Base-by-base conservation (phyloP, 2,888 invertebrate species). In the Acronicta aceris region DNA sequence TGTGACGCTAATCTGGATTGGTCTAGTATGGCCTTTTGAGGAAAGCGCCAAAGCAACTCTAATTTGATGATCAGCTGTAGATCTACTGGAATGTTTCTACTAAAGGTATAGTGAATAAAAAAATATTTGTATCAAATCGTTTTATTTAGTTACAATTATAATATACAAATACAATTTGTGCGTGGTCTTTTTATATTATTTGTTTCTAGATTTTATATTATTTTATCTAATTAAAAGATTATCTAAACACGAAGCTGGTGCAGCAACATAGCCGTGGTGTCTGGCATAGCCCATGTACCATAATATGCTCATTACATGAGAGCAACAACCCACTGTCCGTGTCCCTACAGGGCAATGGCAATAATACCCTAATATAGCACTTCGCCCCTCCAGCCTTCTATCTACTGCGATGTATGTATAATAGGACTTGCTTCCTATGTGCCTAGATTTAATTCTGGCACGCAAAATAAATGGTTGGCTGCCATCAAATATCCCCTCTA, bases 361-460 rank as follows among this genome's bases (percentile, higher is more conserved):
- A 38, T 38, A 38, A 38, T 38, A 38, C 12, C 38, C 38, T 38
- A 38, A 45, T 45, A 12, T 52, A 40, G 30, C 13, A 38, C 13
- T 38, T 38, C 38, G 38, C 38, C 38, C 38, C 38, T 38, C 38
- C 38, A 38, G 38, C 3, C n/a, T 42, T 17, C 17, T 42, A 17
- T 42, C 42, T 42, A 42, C 42, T 42, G 17, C 42, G 10, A 42
- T 17, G 15, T 17, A 17, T 42, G 42, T 42, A 17, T 21, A 42
- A 17, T 42, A 42, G 42, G 42, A 42, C 5, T 10, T 42, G 17
- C 42, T 42, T 17, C 42, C 17, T 17, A 42, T 10, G 17, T 17
- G 17, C 42, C 42, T 42, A 17, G 42, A 42, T 17, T 42, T 42
- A 17, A 42, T 42, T 42, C 42, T 42, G 9, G 42, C 42, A 42